Evolutionary conservation across 2,888 invertebrate species (phyloP), one percentile per base, ranked within the genome.

Genomic region (Pantelozetes paolii): DNA sequence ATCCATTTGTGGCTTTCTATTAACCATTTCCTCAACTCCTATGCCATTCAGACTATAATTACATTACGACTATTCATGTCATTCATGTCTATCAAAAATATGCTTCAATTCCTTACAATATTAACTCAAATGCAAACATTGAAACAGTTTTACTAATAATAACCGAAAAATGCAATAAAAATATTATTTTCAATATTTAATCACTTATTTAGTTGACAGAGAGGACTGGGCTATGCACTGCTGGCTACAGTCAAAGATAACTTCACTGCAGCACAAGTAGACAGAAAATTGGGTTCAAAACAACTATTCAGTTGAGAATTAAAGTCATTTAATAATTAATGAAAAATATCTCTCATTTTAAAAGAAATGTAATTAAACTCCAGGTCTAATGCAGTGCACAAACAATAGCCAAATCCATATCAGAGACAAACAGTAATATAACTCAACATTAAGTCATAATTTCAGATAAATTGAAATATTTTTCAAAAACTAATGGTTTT

Each of bases 1-100:
- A 54, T 11, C 26, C 54, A 18, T 62, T 62, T 62, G 62, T 62
- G 62, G 62, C 6, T 32, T 62, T 62, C 32, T 62, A 20, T 62
- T 32, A 62, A 28, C 28, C 30, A 62, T 62, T 62, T 62, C 32
- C 62, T 62, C 30, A 32, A 32, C 11, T 54, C 20, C 13, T 26
- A 54, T 23, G 54, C 23, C 20, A 23, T 23, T 54, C 54, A 54
- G 23, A 54, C 15, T 11, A 54, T 54, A 54, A 54, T 54, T 54
- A 54, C 26, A 54, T 54, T 54, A 54, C 26, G 54, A 54, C 57
- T 30, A 57, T 30, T 57, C 57, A 57, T 57, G 57, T 57, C 57
- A 30, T 28, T 28, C 20, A 54, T 36, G 5, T 54, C 54, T n/a
- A n/a, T n/a, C n/a, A 26, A 54, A 54, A 54, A 18, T 54, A 57